Evolutionary conservation across 2,888 invertebrate genomes (phyloP), one percentile per base, ranked within the genome.

Genomic region (Timema cristinae): DNA sequence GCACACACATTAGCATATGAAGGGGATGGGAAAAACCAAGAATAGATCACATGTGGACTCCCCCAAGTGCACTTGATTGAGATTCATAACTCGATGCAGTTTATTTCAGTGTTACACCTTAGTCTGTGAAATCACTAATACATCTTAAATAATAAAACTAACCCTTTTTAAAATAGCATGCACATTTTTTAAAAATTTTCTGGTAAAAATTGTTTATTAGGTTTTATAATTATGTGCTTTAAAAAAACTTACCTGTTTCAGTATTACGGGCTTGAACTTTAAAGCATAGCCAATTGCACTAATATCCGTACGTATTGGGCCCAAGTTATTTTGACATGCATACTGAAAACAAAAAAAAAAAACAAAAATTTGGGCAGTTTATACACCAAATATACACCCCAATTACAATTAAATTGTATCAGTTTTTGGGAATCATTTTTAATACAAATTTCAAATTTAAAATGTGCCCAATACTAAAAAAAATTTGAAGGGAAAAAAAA

Each of bases 181-280:
- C 32, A 32, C 32, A 32, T 32, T 32, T 32, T 2, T 32, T 32
- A 32, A 32, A n/a, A n/a, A 1, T 32, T 32, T 32, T 32, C 32
- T 32, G 32, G 32, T n/a, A 54, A 54, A 54, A 54, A n/a, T 5
- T 54, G 54, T 54, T 54, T 54, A 6, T 54, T 54, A 8, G 5
- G 54, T 52, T 52, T 52, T 13, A 52, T 52, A 52, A 10, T 52
- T 52, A 52, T 52, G 4, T 52, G 54, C 10, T 52, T 13, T 52
- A 52, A 52, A 13, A n/a, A 66, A 15, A 72, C 74, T 76, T 78
- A 84, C 85, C 85, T 71, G 90, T 91, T 75, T 91, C 90, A 70
- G 93, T 91, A 79, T 94, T 93, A 72, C 95, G 84, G 73, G 91
- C 90, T 83, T 96, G 95, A 68, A 95, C 89, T 84, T 95, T 94